These are phyloP conservation scores for Macrotis lagotis DNA, from an alignment of 2,113 vertebrate species.

Conservation along the genomic window DNA sequence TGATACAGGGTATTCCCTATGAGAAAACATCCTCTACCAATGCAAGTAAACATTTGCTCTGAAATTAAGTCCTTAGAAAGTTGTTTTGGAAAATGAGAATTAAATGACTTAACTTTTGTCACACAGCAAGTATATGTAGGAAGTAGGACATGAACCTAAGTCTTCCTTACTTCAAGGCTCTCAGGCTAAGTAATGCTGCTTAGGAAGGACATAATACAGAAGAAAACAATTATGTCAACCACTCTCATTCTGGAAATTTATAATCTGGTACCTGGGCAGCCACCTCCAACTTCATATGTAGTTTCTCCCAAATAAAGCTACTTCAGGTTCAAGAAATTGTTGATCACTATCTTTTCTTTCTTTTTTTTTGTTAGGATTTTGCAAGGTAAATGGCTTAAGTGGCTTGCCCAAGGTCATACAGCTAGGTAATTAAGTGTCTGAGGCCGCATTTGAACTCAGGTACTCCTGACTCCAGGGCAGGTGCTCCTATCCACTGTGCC, in stretches of 20 bases:
- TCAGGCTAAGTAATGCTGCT: background rate
- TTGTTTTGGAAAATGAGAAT: background rate
- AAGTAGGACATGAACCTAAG: background rate
- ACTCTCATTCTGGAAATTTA: conserved; percentile 17
- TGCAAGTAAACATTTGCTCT: background rate
- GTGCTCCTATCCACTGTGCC: too few species aligned
- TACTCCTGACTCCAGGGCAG: too few species aligned
- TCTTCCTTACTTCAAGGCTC: background rate
- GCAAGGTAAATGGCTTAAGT: too few species aligned
- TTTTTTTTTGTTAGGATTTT: too few species aligned
- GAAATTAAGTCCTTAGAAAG: background rate
- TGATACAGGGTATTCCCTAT: background rate
- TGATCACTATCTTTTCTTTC: background rate
- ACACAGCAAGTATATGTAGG: background rate
- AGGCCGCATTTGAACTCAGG: too few species aligned
- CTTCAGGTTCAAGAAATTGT: background rate
- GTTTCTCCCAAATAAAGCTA: background rate
- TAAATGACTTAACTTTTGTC: background rate
- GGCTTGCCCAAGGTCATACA: too few species aligned
- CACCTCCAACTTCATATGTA: background rate
- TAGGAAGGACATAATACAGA: conserved; percentile 13
- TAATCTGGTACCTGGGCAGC: background rate
- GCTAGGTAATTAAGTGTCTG: too few species aligned
- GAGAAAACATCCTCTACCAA: background rate
- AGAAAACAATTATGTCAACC: conserved; percentile 46